These are phyloP conservation scores for Sebastes iracundus DNA, from an alignment of 2,797 vertebrate species.

Conservation along the genomic window DNA sequence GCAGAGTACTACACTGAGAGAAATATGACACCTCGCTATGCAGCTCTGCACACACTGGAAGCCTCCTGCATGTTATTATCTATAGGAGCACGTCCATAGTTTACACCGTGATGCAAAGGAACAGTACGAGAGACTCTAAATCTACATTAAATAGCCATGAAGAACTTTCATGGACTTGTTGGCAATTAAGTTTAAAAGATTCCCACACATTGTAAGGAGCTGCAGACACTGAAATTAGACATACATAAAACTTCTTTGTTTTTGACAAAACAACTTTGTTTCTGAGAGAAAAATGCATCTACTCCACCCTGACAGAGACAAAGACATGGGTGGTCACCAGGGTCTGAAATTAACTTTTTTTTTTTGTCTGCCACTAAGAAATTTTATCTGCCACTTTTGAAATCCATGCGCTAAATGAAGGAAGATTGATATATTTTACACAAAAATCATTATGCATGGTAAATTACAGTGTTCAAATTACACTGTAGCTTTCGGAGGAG, in stretches of 20 bases:
- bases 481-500: too few species aligned
- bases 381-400: too few species aligned
- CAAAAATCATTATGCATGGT: too few species aligned
- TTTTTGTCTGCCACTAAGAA: too few species aligned
- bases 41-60: conserved; percentile 1
- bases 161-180: neutral
- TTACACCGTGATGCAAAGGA: neutral
- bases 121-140: neutral
- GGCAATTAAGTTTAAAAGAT: conserved; percentile 5
- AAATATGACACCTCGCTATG: conserved; percentile 49
- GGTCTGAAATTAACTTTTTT: neutral
- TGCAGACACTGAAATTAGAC: neutral
- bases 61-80: neutral
- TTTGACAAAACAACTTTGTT: neutral
- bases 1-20: conserved; percentile 30
- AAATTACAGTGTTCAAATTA: too few species aligned
- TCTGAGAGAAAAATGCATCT: neutral
- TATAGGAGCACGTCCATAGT: neutral
- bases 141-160: neutral
- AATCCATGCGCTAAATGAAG: too few species aligned
- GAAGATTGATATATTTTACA: too few species aligned
- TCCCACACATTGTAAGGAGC: neutral
- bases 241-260: conserved; percentile 11
- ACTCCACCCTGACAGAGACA: conserved; percentile 15
- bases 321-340: neutral